Conservation (phyloP, 2,888 invertebrate species). For the Onchidella celtica region DNA sequence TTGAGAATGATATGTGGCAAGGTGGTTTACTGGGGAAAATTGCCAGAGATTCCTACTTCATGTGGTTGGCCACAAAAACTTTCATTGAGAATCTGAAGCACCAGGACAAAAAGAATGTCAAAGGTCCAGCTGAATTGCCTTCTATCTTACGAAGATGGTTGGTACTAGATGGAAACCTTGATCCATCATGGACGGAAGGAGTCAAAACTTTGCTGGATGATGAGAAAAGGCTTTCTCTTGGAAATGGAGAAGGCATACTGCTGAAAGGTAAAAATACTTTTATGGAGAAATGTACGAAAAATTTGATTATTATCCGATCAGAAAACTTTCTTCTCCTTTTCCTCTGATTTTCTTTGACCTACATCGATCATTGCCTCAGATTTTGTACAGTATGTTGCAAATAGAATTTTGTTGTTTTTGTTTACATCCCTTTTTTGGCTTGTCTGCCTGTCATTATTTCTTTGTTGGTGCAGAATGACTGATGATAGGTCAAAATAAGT, state of each 20-base stretch:
- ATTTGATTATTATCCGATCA: no score
- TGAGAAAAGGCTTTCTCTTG: slow-evolving; percentile 66
- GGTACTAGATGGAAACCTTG: slow-evolving; percentile 75
- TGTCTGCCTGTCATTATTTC: no score
- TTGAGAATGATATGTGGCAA: slow-evolving; percentile 71
- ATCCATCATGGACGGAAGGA: slow-evolving; percentile 75
- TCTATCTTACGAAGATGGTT: slow-evolving; percentile 74
- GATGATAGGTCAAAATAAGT: no score
- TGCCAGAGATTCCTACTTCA: slow-evolving; percentile 67
- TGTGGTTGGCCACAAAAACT: slow-evolving; percentile 68
- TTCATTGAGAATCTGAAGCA: slow-evolving; percentile 60
- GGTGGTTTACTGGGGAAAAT: slow-evolving; percentile 73
- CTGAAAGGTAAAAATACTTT: slow-evolving; percentile 66
- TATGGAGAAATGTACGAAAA: no score
- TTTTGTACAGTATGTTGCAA: no score
- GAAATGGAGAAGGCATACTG: slow-evolving; percentile 71
- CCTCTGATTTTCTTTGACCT: no score
- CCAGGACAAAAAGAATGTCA: slow-evolving; percentile 65
- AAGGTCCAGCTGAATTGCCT: slow-evolving; percentile 66
- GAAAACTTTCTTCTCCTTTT: no score
- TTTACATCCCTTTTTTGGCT: no score
- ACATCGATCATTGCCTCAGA: no score
- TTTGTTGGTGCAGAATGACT: no score
- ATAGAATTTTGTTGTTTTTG: no score
- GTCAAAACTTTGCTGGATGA: slow-evolving; percentile 74